phyloP scores from a whole-genome alignment of 1,140 invertebrate species.

The Tigriopus japonicus region DNA sequence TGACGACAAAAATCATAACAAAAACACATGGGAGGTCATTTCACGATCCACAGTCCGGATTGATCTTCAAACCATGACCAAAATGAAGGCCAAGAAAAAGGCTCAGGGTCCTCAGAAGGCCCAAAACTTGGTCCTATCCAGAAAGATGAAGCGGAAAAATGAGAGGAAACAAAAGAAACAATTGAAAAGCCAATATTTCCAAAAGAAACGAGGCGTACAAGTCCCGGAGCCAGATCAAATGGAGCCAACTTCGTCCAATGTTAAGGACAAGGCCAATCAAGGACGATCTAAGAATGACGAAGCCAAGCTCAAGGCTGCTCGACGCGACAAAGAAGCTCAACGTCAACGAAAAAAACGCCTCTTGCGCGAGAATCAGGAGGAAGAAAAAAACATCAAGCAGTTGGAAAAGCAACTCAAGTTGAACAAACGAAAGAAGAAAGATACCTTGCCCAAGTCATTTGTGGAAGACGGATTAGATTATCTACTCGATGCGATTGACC shows the following conservation, averaged over 20 bases:
- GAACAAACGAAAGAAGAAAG: slow-evolving; percentile 1
- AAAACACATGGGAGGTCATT: too few species aligned
- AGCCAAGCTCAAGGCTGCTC: background rate
- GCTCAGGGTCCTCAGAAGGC: background rate
- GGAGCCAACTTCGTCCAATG: background rate
- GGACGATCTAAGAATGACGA: background rate
- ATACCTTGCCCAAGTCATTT: background rate
- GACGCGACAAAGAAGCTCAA: background rate
- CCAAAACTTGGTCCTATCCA: background rate
- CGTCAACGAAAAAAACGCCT: background rate
- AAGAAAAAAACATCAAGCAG: slow-evolving; percentile 3
- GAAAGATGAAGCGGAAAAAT: background rate
- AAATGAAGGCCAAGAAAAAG: background rate
- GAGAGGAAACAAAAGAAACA: background rate
- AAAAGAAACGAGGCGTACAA: background rate
- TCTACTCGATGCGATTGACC: slow-evolving; percentile 1
- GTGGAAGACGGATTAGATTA: slow-evolving; percentile 6
- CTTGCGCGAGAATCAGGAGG: background rate
- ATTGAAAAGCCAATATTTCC: background rate
- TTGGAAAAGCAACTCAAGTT: background rate
- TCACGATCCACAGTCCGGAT: too few species aligned
- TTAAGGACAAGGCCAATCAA: background rate
- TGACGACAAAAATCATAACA: too few species aligned
- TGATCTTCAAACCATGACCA: too few species aligned
- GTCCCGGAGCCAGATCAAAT: background rate